Percentiles rank a stretch among this genome's conserved stretches.
phyloP scores from a whole-genome alignment of 2,113 vertebrate genomes.

The Capra hircus region DNA sequence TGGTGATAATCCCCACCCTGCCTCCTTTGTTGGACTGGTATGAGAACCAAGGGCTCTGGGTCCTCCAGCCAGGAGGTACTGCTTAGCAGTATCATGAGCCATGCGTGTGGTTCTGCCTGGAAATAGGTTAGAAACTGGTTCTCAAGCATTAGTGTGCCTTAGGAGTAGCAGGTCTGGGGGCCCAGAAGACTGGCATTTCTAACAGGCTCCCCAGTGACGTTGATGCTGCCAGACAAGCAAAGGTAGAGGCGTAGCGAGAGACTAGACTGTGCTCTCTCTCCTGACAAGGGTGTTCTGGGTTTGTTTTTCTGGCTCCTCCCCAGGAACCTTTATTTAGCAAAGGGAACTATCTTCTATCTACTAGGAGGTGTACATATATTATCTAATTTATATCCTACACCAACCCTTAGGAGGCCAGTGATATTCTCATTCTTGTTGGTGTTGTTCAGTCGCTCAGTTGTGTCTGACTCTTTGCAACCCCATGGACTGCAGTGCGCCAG shows the following conservation, averaged over 20 bases:
- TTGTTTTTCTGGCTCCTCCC: background rate
- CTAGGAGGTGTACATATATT: background rate
- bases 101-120: background rate
- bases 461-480: background rate
- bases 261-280: no score
- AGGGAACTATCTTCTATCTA: background rate
- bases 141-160: background rate
- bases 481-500: background rate
- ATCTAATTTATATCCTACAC: background rate
- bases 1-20: accelerated
- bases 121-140: background rate
- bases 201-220: background rate
- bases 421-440: background rate
- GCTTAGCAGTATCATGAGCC: background rate
- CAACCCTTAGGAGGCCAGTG: background rate
- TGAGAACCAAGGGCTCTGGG: background rate
- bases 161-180: background rate
- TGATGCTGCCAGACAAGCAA: background rate
- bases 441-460: background rate
- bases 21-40: background rate
- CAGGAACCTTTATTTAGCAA: background rate
- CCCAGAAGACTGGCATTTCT: background rate
- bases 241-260: background rate
- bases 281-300: background rate
- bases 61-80: background rate